Conservation (phyloP, 1,140 invertebrate genomes). For the Tenebrio molitor region DNA sequence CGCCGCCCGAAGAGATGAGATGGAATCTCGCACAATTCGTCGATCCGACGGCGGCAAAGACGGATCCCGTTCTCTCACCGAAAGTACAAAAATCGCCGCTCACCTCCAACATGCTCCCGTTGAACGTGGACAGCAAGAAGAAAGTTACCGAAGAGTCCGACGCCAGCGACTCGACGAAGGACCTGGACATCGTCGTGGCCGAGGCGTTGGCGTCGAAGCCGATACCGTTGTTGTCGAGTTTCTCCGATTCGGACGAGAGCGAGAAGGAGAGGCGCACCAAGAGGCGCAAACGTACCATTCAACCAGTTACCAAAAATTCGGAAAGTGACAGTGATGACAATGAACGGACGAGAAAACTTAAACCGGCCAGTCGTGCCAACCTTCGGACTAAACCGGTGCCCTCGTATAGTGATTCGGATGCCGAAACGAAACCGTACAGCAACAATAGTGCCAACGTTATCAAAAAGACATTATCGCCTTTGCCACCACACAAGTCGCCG, state of each 20-base stretch:
- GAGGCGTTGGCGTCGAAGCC: conserved; percentile 61
- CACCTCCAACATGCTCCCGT: conserved; percentile 38
- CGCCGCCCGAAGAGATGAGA: conserved; percentile 63
- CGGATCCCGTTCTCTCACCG: conserved; percentile 24
- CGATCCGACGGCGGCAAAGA: conserved; percentile 44
- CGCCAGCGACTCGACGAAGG: conserved; percentile 66
- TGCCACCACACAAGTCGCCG: conserved; percentile 14
- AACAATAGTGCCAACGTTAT: conserved; percentile 20
- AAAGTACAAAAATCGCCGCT: conserved; percentile 39
- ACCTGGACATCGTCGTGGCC: conserved; percentile 67
- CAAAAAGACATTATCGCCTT: conserved; percentile 27
- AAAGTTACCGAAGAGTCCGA: conserved; percentile 62
- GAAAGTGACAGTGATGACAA: conserved; percentile 61
- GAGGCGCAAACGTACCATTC: conserved; percentile 49
- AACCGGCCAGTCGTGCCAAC: conserved; percentile 56
- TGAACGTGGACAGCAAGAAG: conserved; percentile 12
- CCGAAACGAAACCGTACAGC: conserved; percentile 41
- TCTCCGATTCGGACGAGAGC: conserved; percentile 56
- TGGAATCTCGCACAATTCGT: conserved; percentile 70
- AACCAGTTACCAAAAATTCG: conserved; percentile 50
- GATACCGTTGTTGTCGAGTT: conserved; percentile 59
- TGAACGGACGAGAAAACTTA: conserved; percentile 54
- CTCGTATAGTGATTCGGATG: conserved; percentile 59
- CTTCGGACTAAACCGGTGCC: conserved; percentile 60
- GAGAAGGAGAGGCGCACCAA: conserved; percentile 24